Conservation (phyloP, 2,797 vertebrate species). For the Phataginus tricuspis region DNA sequence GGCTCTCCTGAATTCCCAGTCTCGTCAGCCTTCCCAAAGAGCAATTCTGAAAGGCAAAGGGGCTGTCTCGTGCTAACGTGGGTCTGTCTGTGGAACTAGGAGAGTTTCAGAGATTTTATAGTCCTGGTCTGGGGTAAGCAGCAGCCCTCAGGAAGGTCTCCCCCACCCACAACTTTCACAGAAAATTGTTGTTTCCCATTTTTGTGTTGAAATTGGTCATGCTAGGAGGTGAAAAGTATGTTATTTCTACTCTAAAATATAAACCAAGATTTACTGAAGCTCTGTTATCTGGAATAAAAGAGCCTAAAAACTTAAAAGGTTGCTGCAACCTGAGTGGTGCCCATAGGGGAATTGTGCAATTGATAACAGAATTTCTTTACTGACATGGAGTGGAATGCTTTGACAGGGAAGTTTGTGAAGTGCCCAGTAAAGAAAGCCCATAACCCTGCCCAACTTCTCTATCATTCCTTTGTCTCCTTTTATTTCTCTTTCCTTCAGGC, state of each 20-base stretch:
- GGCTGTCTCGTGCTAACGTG: background rate
- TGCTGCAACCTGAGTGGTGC: background rate
- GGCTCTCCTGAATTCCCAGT: background rate
- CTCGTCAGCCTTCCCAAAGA: background rate
- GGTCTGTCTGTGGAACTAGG: background rate
- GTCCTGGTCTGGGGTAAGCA: background rate
- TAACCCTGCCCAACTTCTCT: background rate
- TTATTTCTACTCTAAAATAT: slow-evolving; percentile 8
- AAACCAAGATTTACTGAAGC: background rate
- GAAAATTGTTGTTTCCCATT: background rate
- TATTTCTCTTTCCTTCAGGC: background rate
- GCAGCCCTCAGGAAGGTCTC: background rate
- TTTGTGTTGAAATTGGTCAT: background rate
- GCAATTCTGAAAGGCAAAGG: background rate
- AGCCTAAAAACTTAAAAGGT: background rate
- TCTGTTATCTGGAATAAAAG: background rate
- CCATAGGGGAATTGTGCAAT: background rate
- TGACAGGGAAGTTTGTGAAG: background rate
- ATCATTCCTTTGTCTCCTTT: background rate
- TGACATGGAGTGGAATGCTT: background rate
- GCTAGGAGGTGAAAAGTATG: background rate
- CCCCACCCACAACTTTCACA: background rate
- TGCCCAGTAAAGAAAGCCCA: background rate
- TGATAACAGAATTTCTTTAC: background rate
- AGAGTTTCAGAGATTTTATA: background rate